Evolutionary conservation across 2,888 invertebrate genomes (phyloP).

Genomic region (Ptycholaimellus sp.): DNA sequence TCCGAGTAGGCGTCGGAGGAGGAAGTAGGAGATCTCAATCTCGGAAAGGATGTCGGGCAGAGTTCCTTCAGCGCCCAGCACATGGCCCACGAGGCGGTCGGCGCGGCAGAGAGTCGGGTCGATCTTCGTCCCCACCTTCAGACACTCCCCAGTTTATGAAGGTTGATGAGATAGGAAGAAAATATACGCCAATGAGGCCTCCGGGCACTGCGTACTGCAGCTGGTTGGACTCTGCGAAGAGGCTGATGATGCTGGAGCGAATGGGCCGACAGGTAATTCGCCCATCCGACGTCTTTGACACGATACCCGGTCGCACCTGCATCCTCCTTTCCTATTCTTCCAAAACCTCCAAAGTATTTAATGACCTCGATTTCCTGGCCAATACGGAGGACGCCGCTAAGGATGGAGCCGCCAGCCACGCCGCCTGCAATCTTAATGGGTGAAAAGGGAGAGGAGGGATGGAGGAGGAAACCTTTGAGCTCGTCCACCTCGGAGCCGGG

Average conservation of each 20-base stretch:
- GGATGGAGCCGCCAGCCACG: conserved; percentile 90
- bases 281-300: conserved; percentile 83
- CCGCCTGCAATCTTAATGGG: conserved; percentile 92
- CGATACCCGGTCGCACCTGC: conserved; percentile 76
- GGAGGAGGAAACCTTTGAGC: too few relatives aligned
- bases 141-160: conserved; percentile 33
- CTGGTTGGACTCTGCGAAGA: conserved; percentile 89
- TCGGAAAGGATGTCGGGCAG: conserved; percentile 90
- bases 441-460: too few relatives aligned
- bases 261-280: conserved; percentile 84
- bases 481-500: conserved; percentile 96
- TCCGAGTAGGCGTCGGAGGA: conserved; percentile 75
- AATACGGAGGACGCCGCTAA: conserved; percentile 47
- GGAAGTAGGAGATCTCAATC: conserved; percentile 87
- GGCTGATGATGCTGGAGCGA: conserved; percentile 78
- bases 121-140: conserved; percentile 96
- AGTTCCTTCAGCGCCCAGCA: conserved; percentile 85
- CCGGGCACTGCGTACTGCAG: conserved; percentile 95
- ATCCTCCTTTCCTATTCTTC: too few relatives aligned
- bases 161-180: conserved; percentile 8
- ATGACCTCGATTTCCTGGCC: conserved; percentile 79
- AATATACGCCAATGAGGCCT: conserved; percentile 52
- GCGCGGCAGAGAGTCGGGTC: conserved; percentile 95
- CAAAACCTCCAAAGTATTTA: background rate
- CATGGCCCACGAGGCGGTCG: conserved; percentile 89